Evolutionary conservation across 2,113 vertebrate species (phyloP).

Genomic region (Tursiops truncatus): DNA sequence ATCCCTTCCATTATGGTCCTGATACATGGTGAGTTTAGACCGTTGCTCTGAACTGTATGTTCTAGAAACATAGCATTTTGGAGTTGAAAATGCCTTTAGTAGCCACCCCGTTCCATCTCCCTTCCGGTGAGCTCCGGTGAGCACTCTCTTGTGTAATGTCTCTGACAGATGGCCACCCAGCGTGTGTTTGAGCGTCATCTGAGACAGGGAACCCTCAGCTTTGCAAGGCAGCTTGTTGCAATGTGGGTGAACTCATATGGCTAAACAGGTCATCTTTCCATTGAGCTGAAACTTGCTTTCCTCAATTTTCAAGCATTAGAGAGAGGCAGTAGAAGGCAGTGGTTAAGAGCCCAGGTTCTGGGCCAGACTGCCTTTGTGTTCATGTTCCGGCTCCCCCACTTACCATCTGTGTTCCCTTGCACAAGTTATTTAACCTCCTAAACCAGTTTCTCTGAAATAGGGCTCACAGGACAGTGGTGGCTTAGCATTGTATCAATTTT

Average conservation of each 20-base stretch:
- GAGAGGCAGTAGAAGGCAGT: not conserved
- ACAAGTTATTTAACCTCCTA: slow-evolving; percentile 10
- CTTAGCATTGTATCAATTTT: not conserved
- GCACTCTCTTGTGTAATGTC: not conserved
- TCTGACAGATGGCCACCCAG: slow-evolving; percentile 48
- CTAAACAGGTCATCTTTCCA: not conserved
- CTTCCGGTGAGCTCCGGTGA: not conserved
- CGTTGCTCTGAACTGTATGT: slow-evolving; percentile 23
- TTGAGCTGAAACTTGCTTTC: not conserved
- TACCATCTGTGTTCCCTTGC: not conserved
- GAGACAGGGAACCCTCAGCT: slow-evolving; percentile 41
- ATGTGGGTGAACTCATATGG: not conserved
- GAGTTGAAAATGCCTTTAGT: slow-evolving; percentile 3
- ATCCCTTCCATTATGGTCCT: not conserved
- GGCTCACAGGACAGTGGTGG: not conserved
- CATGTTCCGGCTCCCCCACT: not conserved
- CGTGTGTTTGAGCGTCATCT: slow-evolving; percentile 26
- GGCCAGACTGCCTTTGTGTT: not conserved
- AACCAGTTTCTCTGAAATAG: slow-evolving; percentile 11
- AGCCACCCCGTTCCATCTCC: not conserved
- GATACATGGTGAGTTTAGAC: not conserved
- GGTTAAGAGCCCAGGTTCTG: not conserved
- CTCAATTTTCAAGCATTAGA: not conserved
- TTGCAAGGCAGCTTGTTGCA: slow-evolving; percentile 3
- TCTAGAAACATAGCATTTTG: slow-evolving; percentile 40